Evolutionary conservation across 2,888 invertebrate species (phyloP), one percentile per base, ranked within the genome.

Genomic region (Orchesellides sinensis): DNA sequence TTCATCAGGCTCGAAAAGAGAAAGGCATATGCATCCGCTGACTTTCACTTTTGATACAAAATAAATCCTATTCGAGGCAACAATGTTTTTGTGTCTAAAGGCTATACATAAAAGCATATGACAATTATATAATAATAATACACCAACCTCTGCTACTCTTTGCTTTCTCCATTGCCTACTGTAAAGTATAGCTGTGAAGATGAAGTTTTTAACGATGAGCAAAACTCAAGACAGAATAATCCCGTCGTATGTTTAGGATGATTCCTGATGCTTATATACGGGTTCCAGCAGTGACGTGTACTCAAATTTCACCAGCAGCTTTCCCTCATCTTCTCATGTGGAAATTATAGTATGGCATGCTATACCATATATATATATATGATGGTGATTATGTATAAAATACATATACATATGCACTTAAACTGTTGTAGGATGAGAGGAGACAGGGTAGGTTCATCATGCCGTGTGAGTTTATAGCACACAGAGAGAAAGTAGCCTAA

Each of bases 151-250:
- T 35, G 5, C 35, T 35, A 12, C 35, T 35, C 35, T 35, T 35
- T 35, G n/a, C 49, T n/a, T 17, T n/a, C 2, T 2, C 19, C 2
- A 17, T 17, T n/a, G 49, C 17, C 49, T 19, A 2, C 3, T 17
- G 49, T 5, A 49, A 49, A 49, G 49, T 49, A 17, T n/a, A 49
- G 17, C 8, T 8, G 17, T 10, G 3, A 17, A 47, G 8, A 47
- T 47, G 47, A 47, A 10, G 47, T 10, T 17, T n/a, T 32, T 61
- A 35, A 61, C 32, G 61, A 61, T 61, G 61, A 61, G 61, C 19
- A 14, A 61, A 61, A 32, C 61, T 61, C 14, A 2, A 61, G 61
- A 61, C 61, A 29, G 29, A 27, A 32, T 61, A 61, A 61, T 61
- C 61, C 61, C 19, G 32, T 61, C 56, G 19, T n/a, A n/a, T n/a